Evolutionary conservation across 2,113 vertebrate genomes (phyloP).

Genomic region (Passer domesticus): DNA sequence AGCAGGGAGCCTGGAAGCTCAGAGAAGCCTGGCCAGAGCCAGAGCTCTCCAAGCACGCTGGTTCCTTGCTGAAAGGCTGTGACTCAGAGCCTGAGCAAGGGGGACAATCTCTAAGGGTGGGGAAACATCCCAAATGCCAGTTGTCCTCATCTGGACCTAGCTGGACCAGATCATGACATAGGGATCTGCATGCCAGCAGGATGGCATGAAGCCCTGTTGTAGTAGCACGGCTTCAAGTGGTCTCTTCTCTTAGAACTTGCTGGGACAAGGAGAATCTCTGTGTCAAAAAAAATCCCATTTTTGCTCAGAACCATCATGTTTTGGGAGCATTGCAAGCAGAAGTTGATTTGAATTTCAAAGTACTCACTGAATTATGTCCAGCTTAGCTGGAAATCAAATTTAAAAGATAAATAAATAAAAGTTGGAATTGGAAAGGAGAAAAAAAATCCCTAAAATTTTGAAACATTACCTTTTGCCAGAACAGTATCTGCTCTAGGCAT

Average conservation of each 20-base stretch:
- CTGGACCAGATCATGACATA: too few species aligned
- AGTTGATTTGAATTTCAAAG: background rate
- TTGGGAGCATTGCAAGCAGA: background rate
- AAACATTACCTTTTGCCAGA: background rate
- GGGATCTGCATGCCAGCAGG: background rate
- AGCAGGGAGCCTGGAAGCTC: constrained; percentile 49
- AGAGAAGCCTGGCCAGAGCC: background rate
- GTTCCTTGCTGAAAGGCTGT: background rate
- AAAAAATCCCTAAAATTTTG: background rate
- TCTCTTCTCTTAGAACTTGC: background rate
- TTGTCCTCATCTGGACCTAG: background rate
- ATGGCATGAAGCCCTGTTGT: background rate
- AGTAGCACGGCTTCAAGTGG: background rate
- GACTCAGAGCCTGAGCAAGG: background rate
- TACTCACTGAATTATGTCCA: background rate
- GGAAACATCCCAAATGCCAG: background rate
- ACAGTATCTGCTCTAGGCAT: background rate
- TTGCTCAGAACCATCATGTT: background rate
- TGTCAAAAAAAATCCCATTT: background rate
- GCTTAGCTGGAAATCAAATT: background rate
- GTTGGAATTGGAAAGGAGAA: background rate
- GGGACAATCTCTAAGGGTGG: background rate
- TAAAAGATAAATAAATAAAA: background rate
- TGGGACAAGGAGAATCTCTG: background rate
- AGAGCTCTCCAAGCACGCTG: background rate